A percentile compares a stretch with the other conserved stretches of the same genome.
These are phyloP conservation scores for Tuta absoluta DNA, from an alignment of 2,888 invertebrate genomes.

Conservation along the genomic window DNA sequence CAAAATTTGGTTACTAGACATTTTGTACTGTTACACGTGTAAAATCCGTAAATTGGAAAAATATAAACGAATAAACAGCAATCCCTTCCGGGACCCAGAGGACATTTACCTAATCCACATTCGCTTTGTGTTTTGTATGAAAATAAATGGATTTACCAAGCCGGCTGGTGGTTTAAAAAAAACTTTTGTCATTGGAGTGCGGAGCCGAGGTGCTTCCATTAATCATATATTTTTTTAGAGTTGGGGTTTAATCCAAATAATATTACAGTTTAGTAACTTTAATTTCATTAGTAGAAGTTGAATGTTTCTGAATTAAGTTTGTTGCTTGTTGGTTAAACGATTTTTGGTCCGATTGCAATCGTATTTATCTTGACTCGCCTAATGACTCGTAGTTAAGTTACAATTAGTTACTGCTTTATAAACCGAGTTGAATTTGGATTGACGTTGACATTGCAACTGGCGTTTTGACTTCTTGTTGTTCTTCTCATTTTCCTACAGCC, in stretches of 20 bases:
- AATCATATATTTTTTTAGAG: background rate
- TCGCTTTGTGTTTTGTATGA: constrained; percentile 27
- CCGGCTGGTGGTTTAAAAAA: constrained; percentile 17
- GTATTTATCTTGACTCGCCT: too few species aligned
- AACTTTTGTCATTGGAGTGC: constrained; percentile 20
- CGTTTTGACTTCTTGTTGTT: too few species aligned
- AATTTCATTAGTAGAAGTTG: too few species aligned
- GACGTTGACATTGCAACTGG: too few species aligned
- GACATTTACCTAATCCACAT: constrained; percentile 22
- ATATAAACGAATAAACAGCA: constrained; percentile 14
- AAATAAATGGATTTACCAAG: constrained; percentile 26
- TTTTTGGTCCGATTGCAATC: too few species aligned
- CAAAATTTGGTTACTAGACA: background rate
- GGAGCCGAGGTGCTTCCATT: background rate
- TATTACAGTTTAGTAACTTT: background rate
- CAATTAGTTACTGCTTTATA: too few species aligned
- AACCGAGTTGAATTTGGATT: too few species aligned
- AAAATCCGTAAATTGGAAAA: constrained; percentile 21
- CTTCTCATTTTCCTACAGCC: too few species aligned
- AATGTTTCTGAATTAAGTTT: too few species aligned
- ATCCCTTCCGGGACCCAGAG: constrained; percentile 5
- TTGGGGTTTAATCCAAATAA: background rate
- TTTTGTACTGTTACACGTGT: background rate
- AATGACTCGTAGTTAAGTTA: too few species aligned
- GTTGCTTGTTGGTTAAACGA: too few species aligned